Evolutionary conservation across 2,797 vertebrate genomes (phyloP).

Genomic region (Hybognathus amarus): DNA sequence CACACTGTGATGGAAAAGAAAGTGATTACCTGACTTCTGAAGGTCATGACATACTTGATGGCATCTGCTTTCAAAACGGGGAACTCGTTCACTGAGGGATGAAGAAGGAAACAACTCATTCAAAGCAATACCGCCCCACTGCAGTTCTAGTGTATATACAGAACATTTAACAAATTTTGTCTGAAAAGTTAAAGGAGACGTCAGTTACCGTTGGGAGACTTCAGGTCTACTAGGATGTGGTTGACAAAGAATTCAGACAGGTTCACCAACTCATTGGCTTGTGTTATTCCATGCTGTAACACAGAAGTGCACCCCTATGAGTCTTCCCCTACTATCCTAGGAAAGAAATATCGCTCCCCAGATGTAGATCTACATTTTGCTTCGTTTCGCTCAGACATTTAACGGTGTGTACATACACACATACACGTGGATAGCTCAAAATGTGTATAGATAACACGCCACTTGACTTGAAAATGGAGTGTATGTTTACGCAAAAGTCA

Average conservation of each 20-base stretch:
- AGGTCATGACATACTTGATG: slow-evolving; percentile 99
- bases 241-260: slow-evolving; percentile 95
- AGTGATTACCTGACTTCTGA: slow-evolving; percentile 92
- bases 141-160: neutral
- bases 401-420: no score
- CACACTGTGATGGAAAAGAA: neutral
- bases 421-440: no score
- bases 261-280: slow-evolving; percentile 98
- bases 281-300: slow-evolving; percentile 95
- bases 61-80: slow-evolving; percentile 98
- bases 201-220: slow-evolving; percentile 86
- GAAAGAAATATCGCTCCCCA: no score
- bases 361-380: no score
- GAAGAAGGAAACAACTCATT: slow-evolving; percentile 14
- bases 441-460: no score
- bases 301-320: neutral
- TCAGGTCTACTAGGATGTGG: slow-evolving; percentile 94
- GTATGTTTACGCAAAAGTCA: no score
- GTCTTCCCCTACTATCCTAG: no score
- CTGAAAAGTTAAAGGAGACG: neutral
- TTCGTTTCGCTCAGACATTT: no score
- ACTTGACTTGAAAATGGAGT: no score
- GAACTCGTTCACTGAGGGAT: slow-evolving; percentile 91
- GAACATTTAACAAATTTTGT: no score
- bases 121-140: neutral